Evolutionary conservation across 2,888 invertebrate species (phyloP).

Genomic region (Ctena decussata): DNA sequence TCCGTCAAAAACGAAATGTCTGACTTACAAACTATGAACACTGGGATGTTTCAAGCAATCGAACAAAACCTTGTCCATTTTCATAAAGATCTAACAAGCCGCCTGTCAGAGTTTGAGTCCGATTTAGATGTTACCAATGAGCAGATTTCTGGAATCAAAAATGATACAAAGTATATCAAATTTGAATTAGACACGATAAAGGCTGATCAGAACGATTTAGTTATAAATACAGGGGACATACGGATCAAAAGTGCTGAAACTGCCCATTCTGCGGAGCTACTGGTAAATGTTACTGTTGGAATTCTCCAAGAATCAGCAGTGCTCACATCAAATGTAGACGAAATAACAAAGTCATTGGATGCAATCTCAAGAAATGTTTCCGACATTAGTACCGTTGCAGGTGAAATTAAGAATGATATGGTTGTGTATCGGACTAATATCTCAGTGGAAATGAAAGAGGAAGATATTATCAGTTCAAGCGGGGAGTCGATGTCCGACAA

Average conservation of each 20-base stretch:
- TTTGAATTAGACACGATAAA: slow-evolving; percentile 16
- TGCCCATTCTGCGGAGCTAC: neutral
- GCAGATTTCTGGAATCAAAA: slow-evolving; percentile 32
- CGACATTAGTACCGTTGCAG: slow-evolving; percentile 18
- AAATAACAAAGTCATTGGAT: slow-evolving; percentile 4
- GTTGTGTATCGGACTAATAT: slow-evolving; percentile 24
- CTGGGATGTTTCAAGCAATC: slow-evolving; percentile 73
- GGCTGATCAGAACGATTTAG: slow-evolving; percentile 21
- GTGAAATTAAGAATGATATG: slow-evolving; percentile 42
- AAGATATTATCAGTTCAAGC: slow-evolving; percentile 1
- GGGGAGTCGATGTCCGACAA: slow-evolving; percentile 13
- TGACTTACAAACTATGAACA: slow-evolving; percentile 67
- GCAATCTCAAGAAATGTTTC: slow-evolving; percentile 32
- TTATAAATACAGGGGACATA: slow-evolving; percentile 38
- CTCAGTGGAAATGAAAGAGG: slow-evolving; percentile 13
- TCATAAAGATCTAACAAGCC: slow-evolving; percentile 46
- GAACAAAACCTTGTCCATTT: slow-evolving; percentile 70
- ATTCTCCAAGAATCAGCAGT: neutral
- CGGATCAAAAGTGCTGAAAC: slow-evolving; percentile 27
- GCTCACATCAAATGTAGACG: neutral
- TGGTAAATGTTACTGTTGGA: slow-evolving; percentile 5
- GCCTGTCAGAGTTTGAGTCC: slow-evolving; percentile 38
- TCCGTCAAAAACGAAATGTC: slow-evolving; percentile 69
- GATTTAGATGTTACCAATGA: slow-evolving; percentile 39
- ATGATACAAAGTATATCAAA: slow-evolving; percentile 41